These are phyloP conservation scores for Gonocerus acuteangulatus DNA, from an alignment of 2,888 invertebrate species.

Conservation along the genomic window DNA sequence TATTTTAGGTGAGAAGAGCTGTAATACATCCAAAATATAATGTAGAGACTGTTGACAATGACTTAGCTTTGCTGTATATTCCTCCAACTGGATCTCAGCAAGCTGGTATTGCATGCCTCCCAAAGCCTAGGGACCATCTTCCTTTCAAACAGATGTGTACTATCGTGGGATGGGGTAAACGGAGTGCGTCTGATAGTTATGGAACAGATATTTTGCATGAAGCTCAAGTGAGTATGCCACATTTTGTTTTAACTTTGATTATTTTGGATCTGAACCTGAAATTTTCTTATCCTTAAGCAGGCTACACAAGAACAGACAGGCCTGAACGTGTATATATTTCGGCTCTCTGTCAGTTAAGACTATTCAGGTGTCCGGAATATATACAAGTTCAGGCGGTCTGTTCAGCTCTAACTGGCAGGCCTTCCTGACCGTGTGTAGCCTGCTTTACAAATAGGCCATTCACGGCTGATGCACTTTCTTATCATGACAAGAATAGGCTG, in stretches of 20 bases:
- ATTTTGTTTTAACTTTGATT: not conserved
- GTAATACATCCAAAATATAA: conserved; percentile 80
- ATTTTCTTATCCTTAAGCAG: too few relatives aligned
- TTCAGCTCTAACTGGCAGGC: too few relatives aligned
- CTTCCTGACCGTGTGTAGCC: too few relatives aligned
- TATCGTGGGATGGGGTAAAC: conserved; percentile 90
- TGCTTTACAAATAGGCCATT: too few relatives aligned
- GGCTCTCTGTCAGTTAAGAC: too few relatives aligned
- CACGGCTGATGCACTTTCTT: too few relatives aligned
- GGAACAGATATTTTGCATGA: conserved; percentile 80
- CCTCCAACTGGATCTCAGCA: conserved; percentile 43
- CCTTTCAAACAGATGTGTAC: conserved; percentile 64
- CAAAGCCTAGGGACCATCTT: conserved; percentile 58
- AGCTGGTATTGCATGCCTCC: conserved; percentile 68
- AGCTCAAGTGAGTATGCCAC: conserved; percentile 59
- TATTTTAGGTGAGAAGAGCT: conserved; percentile 55
- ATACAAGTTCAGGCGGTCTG: too few relatives aligned
- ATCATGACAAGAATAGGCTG: too few relatives aligned
- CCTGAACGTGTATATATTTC: too few relatives aligned
- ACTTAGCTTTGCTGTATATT: conserved; percentile 74
- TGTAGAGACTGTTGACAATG: conserved; percentile 82
- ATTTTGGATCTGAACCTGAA: too few relatives aligned
- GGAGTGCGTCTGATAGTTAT: conserved; percentile 62
- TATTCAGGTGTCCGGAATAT: too few relatives aligned
- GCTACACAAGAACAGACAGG: too few relatives aligned